Evolutionary conservation across 2,113 vertebrate genomes (phyloP), one percentile per base, ranked within the genome.

Genomic region (Meles meles): DNA sequence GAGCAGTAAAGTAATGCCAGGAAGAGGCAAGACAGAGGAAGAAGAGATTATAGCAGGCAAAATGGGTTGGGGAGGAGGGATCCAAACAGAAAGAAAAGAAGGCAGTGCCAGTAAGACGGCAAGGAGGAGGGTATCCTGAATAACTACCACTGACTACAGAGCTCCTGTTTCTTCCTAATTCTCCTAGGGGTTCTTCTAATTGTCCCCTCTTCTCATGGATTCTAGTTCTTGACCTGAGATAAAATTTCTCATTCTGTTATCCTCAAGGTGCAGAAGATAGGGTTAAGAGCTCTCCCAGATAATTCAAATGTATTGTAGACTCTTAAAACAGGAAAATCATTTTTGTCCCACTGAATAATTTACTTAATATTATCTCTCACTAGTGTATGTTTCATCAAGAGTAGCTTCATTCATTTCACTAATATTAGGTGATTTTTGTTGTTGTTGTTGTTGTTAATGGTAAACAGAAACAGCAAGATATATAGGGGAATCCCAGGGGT

Each of bases 11-110:
- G 93, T 96, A 96, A 97, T 97, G 93, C 90, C 96, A 97, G 97
- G 96, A 98, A 98, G 94, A 98, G 95, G 92, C 92, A 98, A 98
- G 96, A 97, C 94, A 97, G 96, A 97, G 96, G 97, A 97, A 96
- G 93, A 97, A 96, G 84, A 95, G 90, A 97, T 97, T 97, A 89
- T 80, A 96, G 93, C 82, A 94, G 89, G 84, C 65, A 69, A 94
- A 97, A 97, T 76, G 84, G 96, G 85, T 55, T 96, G 88, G 92
- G 92, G 92, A 96, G n/a, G 93, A 97, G 59, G 92, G 90, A 96
- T 96, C 93, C 92, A 96, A 88, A 96, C 13, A 97, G 91, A 94
- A 95, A 94, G 89, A 90, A 92, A 96, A 90, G 80, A 94, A 95
- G 94, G 67, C 67, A 85, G 92, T 94, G 85, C 42, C 85, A 65